A percentile compares a stretch with the other conserved stretches of the same genome.
phyloP scores from a whole-genome alignment of 2,113 vertebrate species.

The Entomyzon cyanotis region DNA sequence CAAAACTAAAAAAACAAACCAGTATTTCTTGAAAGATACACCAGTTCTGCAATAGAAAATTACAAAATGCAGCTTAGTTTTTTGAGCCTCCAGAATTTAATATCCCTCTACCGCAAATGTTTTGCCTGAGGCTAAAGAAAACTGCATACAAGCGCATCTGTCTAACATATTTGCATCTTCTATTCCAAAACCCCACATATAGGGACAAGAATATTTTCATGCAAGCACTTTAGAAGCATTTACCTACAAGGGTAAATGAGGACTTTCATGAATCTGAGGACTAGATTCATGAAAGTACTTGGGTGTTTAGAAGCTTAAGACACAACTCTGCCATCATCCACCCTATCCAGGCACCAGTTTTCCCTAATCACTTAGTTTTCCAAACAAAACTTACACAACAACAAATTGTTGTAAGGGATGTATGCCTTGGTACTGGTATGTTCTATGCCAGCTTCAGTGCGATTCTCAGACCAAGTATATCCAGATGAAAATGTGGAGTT shows the following conservation, averaged over 20 bases:
- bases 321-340: neutral
- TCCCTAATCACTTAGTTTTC: neutral
- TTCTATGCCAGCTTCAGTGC: neutral
- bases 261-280: neutral
- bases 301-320: neutral
- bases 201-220: neutral
- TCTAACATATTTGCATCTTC: neutral
- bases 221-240: neutral
- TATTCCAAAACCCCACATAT: neutral
- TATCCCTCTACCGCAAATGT: neutral
- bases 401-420: accelerated
- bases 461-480: neutral
- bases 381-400: neutral
- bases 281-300: neutral
- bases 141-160: neutral
- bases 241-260: neutral
- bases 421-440: neutral
- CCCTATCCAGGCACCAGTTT: neutral
- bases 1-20: neutral
- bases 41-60: neutral
- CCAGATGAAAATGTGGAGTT: neutral
- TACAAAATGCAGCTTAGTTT: neutral
- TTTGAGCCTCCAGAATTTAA: neutral
- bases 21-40: neutral
- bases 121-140: neutral